Evolutionary conservation across 2,113 vertebrate genomes (phyloP), one percentile per base, ranked within the genome.

Genomic region (Rynchops niger): DNA sequence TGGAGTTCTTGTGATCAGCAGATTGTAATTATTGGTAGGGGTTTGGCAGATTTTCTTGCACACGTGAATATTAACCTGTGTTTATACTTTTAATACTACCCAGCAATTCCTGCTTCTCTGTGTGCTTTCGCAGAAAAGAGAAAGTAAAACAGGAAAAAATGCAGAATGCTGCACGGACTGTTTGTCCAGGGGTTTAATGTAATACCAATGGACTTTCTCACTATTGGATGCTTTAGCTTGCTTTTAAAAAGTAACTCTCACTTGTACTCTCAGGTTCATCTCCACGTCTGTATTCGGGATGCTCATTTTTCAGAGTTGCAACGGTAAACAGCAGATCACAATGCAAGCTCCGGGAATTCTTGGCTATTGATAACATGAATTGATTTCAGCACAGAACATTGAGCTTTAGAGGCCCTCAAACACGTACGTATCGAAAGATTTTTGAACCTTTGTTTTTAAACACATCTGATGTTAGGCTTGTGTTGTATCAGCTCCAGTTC

Each of bases 381-480:
- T 88, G 92, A 96, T 97, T 94, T 95, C 90, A 82, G 34, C 52
- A 82, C 90, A 90, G 53, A 71, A 85, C 91, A 82, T 38, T 85
- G 93, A 85, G 90, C 82, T 94, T 93, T 82, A 93, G 86, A 92
- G 85, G 82, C 61, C 59, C 49, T 95, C 1, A 0, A 67, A 85
- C 34, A 40, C 0, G 0, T 36, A 27, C 0, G 0, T 40, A 19
- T 25, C 0, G 8, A 2, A 90, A 93, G 58, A 72, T 20, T 85
- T 94, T 67, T 61, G n/a, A 89, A 73, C 72, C 36, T 88, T 38
- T 85, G 29, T 59, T 91, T 91, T 93, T 93, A 88, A 93, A 38
- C 43, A 74, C 74, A 62, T 62, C 69, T 61, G 80, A 26, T 25
- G 22, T 14, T n/a, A 22, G 76, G 23, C 29, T 76, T 6, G 32